phyloP scores from a whole-genome alignment of 2,113 vertebrate genomes.

The Hippotragus niger region DNA sequence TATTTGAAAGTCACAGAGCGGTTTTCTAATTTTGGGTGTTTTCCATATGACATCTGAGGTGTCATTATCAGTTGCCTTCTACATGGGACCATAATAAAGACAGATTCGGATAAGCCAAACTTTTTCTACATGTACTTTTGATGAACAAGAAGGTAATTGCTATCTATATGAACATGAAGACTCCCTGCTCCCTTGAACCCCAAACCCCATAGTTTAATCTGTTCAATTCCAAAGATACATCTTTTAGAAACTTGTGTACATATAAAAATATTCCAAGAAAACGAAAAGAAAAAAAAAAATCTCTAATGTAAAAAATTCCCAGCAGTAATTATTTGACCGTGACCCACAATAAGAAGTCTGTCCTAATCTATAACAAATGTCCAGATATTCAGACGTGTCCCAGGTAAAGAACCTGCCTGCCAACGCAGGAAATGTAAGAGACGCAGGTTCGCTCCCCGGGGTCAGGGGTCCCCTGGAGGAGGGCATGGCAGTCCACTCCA shows the following conservation, averaged over 20 bases:
- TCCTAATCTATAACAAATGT: background rate
- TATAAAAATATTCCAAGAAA: background rate
- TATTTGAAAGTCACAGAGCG: background rate
- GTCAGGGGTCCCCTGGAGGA: background rate
- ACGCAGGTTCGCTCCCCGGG: fast-evolving
- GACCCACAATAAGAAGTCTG: background rate
- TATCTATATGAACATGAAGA: background rate
- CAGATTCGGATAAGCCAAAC: background rate
- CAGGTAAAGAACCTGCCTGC: background rate
- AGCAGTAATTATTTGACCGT: background rate
- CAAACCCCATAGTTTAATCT: background rate
- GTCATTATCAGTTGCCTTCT: background rate
- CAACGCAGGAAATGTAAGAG: background rate
- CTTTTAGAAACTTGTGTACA: background rate
- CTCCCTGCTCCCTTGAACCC: background rate
- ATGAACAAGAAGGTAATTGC: background rate
- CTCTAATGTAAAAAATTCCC: background rate
- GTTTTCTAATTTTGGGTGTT: background rate
- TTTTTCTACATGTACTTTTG: background rate
- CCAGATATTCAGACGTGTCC: background rate
- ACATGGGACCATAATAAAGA: background rate
- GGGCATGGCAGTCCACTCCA: background rate
- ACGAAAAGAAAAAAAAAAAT: background rate
- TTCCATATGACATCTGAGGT: background rate
- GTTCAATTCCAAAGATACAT: background rate